Percentiles rank a stretch among this genome's conserved stretches.
phyloP scores from a whole-genome alignment of 2,113 vertebrate species.

The Aythya baeri region DNA sequence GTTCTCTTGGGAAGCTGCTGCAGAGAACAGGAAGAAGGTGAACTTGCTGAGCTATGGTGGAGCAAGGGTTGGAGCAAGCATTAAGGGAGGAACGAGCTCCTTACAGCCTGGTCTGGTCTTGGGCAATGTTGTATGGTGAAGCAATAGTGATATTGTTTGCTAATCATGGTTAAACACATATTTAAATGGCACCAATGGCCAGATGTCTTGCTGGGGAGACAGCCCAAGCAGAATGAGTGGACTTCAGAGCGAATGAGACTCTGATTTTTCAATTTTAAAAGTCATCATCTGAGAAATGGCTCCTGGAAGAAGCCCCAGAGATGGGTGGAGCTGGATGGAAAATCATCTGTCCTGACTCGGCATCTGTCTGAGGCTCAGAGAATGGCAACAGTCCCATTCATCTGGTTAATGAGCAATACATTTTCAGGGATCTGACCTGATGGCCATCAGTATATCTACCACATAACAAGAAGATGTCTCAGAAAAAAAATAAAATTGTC shows the following conservation, averaged over 20 bases:
- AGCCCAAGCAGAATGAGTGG: neutral
- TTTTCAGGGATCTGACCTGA: neutral
- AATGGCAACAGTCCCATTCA: neutral
- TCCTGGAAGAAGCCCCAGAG: neutral
- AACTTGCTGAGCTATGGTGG: neutral
- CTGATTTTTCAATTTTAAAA: neutral
- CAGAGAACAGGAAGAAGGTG: neutral
- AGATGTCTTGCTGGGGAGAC: neutral
- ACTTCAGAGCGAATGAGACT: neutral
- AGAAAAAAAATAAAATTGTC: neutral
- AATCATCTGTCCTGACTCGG: neutral
- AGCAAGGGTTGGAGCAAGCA: neutral
- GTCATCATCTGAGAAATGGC: neutral
- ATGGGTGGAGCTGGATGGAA: neutral
- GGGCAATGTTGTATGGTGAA: neutral
- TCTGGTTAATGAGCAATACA: neutral
- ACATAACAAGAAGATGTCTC: neutral
- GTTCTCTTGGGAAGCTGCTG: neutral
- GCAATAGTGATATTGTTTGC: neutral
- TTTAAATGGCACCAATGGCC: neutral
- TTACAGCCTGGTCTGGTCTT: neutral
- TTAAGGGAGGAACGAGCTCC: neutral
- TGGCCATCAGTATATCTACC: neutral
- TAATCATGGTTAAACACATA: neutral
- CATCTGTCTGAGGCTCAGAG: neutral